Conservation (phyloP, 2,797 vertebrate genomes). For the Pelodytes ibericus region DNA sequence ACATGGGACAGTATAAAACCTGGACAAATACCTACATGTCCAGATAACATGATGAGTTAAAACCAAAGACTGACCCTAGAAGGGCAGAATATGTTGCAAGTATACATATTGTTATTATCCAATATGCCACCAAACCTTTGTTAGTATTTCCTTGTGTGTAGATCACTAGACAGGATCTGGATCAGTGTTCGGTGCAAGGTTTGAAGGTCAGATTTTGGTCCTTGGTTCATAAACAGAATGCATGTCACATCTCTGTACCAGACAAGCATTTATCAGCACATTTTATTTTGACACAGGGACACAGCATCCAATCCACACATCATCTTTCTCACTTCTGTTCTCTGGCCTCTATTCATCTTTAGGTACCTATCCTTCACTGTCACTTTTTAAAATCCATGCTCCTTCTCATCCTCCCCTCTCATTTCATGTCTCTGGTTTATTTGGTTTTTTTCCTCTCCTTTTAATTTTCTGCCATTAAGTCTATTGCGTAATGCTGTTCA, state of each 20-base stretch:
- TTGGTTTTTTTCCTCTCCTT: constrained; percentile 15
- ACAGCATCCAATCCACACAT: constrained; percentile 53
- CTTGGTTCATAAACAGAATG: constrained; percentile 29
- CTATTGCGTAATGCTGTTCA: too few species aligned
- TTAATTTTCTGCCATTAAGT: constrained; percentile 16
- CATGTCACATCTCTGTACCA: constrained; percentile 48
- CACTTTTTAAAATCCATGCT: constrained; percentile 35
- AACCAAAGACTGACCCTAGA: too few species aligned
- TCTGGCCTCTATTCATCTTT: constrained; percentile 44
- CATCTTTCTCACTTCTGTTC: constrained; percentile 43
- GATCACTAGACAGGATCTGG: background rate
- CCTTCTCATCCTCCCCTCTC: constrained; percentile 23
- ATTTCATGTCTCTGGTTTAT: constrained; percentile 22
- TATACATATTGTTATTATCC: too few species aligned
- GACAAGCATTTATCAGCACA: constrained; percentile 55
- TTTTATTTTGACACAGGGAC: constrained; percentile 47
- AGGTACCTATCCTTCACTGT: constrained; percentile 53
- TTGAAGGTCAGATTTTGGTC: constrained; percentile 41
- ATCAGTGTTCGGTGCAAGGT: constrained; percentile 17
- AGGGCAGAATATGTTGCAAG: too few species aligned
- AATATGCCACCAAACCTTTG: too few species aligned
- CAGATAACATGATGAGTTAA: too few species aligned
- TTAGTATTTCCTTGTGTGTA: too few species aligned
- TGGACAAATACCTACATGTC: too few species aligned
- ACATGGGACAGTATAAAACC: too few species aligned